These are phyloP conservation scores for Tetranychus urticae DNA, from an alignment of 1,140 invertebrate genomes.

Conservation along the genomic window DNA sequence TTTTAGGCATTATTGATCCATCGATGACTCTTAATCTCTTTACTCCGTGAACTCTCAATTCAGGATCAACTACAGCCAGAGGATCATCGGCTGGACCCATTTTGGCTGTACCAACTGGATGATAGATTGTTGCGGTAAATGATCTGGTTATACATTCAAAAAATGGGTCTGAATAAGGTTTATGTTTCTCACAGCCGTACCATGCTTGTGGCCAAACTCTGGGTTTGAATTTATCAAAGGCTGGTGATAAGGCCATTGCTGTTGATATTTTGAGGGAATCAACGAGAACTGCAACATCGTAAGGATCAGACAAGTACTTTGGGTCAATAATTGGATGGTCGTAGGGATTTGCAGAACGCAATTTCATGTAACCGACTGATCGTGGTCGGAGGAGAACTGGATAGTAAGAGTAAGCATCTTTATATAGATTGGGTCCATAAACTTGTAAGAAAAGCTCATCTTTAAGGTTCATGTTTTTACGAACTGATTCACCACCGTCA, in stretches of 20 bases:
- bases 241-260: conserved; percentile 10
- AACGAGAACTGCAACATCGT: conserved; percentile 28
- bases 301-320: conserved; percentile 48
- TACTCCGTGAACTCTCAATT: conserved; percentile 35
- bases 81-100: conserved; percentile 69
- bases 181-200: conserved; percentile 38
- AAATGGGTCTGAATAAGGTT: conserved; percentile 51
- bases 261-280: conserved; percentile 13
- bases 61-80: conserved; percentile 61
- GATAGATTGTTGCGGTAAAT: conserved; percentile 48
- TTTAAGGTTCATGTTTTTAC: conserved; percentile 9
- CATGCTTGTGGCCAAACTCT: conserved; percentile 16
- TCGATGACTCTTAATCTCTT: conserved; percentile 35
- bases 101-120: conserved; percentile 68
- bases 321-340: conserved; percentile 80
- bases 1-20: conserved; percentile 42
- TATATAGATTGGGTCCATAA: conserved; percentile 11
- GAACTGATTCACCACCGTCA: conserved; percentile 36
- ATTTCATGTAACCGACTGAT: conserved; percentile 42
- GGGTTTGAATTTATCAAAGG: conserved; percentile 12
- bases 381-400: conserved; percentile 47
- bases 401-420: conserved; percentile 57
- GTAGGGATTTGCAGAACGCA: conserved; percentile 55
- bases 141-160: conserved; percentile 61
- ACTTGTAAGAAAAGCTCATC: conserved; percentile 9